Conservation (phyloP, 2,113 vertebrate genomes). For the Potamarius usumacintae region DNA sequence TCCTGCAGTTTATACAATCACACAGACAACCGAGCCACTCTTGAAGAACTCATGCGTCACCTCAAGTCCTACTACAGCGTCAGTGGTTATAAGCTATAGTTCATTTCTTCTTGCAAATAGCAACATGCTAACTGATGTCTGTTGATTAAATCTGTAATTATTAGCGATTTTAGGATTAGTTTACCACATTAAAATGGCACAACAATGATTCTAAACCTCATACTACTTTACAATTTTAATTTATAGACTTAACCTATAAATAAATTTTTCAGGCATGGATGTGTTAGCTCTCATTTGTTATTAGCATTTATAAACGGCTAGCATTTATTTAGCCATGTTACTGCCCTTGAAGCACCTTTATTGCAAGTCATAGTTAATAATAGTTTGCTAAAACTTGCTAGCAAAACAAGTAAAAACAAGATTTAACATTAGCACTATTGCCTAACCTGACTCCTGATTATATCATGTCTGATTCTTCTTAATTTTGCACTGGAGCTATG, state of each 20-base stretch:
- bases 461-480: too few relatives aligned
- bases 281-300: background rate
- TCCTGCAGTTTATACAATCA: background rate
- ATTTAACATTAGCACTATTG: too few relatives aligned
- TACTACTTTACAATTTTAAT: background rate
- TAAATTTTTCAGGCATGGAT: background rate
- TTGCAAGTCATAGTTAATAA: too few relatives aligned
- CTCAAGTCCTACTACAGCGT: constrained; percentile 68
- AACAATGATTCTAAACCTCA: background rate
- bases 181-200: background rate
- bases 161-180: background rate
- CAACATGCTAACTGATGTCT: too few relatives aligned
- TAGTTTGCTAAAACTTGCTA: too few relatives aligned
- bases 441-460: too few relatives aligned
- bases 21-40: constrained; percentile 35
- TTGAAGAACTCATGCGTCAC: constrained; percentile 65
- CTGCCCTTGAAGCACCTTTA: too few relatives aligned
- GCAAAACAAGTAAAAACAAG: too few relatives aligned
- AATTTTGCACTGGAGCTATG: background rate
- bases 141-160: background rate
- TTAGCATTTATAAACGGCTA: background rate
- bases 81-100: constrained; percentile 36
- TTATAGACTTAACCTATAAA: background rate
- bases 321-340: background rate
- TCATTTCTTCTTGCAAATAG: background rate